Conservation (phyloP, 2,113 vertebrate genomes). For the Orcinus orca region DNA sequence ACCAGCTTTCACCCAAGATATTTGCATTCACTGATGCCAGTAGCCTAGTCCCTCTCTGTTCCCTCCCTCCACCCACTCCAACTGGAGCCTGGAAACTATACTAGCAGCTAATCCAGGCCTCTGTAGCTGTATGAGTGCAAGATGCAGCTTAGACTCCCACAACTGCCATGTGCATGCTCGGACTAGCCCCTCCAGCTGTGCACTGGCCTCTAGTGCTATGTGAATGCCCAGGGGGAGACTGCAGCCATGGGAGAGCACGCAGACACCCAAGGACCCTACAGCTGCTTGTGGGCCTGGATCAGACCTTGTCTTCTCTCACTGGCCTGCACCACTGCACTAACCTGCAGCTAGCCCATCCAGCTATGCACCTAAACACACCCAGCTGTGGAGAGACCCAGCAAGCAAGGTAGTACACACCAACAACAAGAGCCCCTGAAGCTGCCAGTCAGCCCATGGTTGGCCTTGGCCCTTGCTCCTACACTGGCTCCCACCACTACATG, state of each 20-base stretch:
- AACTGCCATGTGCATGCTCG: too few relatives aligned
- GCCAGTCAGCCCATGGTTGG: neutral
- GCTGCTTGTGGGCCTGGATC: neutral
- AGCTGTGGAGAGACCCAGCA: neutral
- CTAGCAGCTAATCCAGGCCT: neutral
- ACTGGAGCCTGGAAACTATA: neutral
- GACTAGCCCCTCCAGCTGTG: too few relatives aligned
- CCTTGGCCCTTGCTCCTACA: neutral
- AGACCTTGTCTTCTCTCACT: neutral
- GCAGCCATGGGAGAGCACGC: neutral
- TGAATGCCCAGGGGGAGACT: neutral
- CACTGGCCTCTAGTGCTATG: neutral
- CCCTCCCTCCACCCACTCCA: rapidly evolving
- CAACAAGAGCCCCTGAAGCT: neutral
- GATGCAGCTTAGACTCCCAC: neutral
- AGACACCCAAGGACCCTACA: neutral
- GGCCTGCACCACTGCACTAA: too few relatives aligned
- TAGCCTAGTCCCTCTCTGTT: neutral
- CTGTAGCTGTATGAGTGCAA: neutral
- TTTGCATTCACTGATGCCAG: neutral
- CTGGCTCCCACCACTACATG: neutral
- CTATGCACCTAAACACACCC: neutral
- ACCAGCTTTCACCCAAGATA: neutral
- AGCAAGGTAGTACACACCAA: neutral
- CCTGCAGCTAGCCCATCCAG: neutral